phyloP scores from a whole-genome alignment of 2,888 invertebrate species.

The Synergus japonicus region DNA sequence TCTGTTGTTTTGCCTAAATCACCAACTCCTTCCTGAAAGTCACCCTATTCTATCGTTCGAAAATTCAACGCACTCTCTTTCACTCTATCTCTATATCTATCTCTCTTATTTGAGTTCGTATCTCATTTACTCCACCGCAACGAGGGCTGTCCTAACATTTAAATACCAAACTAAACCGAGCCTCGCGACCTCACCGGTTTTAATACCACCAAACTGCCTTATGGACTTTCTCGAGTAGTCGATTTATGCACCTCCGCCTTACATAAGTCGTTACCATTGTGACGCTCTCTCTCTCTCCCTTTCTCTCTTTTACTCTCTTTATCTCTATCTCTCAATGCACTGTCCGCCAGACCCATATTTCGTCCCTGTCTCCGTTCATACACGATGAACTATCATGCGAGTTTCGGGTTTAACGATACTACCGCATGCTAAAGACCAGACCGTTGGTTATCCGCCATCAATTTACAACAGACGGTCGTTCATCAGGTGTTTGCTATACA shows the following conservation, averaged over 20 bases:
- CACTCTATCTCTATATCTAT: neutral
- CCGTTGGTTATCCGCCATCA: slow-evolving; percentile 5
- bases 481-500: slow-evolving; percentile 1
- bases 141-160: slow-evolving; percentile 64
- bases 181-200: slow-evolving; percentile 61
- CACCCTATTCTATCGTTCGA: slow-evolving; percentile 10
- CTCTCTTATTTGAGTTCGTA: neutral
- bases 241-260: slow-evolving; percentile 68
- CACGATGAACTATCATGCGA: slow-evolving; percentile 26
- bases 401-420: slow-evolving; percentile 14
- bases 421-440: slow-evolving; percentile 20
- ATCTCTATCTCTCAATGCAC: slow-evolving; percentile 54
- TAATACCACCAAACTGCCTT: slow-evolving; percentile 62
- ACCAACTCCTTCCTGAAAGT: slow-evolving; percentile 15
- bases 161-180: slow-evolving; percentile 71
- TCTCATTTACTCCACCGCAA: slow-evolving; percentile 15
- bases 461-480: slow-evolving; percentile 19
- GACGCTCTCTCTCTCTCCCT: slow-evolving; percentile 23
- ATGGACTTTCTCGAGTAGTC: slow-evolving; percentile 47
- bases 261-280: slow-evolving; percentile 46
- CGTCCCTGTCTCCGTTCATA: slow-evolving; percentile 65
- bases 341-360: slow-evolving; percentile 72
- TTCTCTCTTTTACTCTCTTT: slow-evolving; percentile 49
- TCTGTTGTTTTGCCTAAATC: slow-evolving; percentile 2
- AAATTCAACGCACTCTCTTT: neutral